Evolutionary conservation across 2,888 invertebrate genomes (phyloP), one percentile per base, ranked within the genome.

Genomic region (Lottia gigantea): DNA sequence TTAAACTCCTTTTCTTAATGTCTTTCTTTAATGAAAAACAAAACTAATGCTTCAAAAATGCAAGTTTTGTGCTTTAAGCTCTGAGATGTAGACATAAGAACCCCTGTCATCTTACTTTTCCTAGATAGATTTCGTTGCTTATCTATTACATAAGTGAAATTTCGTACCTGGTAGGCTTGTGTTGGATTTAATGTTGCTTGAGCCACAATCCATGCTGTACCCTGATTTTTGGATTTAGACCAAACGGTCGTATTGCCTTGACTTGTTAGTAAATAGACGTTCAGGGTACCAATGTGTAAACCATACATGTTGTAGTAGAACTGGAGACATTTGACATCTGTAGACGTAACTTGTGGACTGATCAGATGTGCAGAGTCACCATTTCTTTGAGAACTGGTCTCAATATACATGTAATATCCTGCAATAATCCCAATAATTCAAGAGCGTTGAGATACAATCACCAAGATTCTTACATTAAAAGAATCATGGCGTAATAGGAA

Each of bases 331-430:
- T 77, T 76, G 2, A 81, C 76, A 2, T 68, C 26, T 0, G 74
- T 73, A 7, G 72, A 31, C 6, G 74, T 72, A 14, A 81, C 70
- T 63, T 70, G 68, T 0, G 76, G 69, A 66, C 81, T 80, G 55
- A 82, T 76, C 11, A 84, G 75, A 49, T 79, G 77, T 0, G 82
- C 83, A 61, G 78, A 79, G 61, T 81, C 75, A 19, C 79, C 79
- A 31, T 67, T 68, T 66, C 76, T 71, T 8, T 80, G 80, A 7
- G 73, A 8, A 65, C 80, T 79, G 14, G 80, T 76, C 72, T 85
- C 83, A 66, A 80, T 82, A 72, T 82, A 85, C 78, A 85, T 76
- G 71, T 85, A 86, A 45, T 82, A 78, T 61, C 86, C 86, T 83
- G 67, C 14, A 77, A 68, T 16, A 46, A 49, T 40, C 40, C 7